Conservation (phyloP, 2,888 invertebrate genomes). For the Mythimna vitellina region DNA sequence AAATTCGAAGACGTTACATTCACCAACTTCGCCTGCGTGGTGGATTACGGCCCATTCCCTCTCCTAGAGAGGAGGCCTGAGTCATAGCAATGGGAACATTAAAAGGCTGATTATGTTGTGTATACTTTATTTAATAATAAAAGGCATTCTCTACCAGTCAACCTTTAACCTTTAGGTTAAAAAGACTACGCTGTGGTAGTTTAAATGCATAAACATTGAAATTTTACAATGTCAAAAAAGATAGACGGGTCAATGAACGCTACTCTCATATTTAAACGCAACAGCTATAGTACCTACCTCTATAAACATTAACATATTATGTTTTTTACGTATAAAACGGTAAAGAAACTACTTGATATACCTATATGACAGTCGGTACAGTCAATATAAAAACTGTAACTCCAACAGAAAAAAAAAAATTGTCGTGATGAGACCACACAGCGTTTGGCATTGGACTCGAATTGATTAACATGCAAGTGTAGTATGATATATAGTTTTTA, state of each 20-base stretch:
- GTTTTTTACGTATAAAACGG: conserved; percentile 5
- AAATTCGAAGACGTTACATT: no score
- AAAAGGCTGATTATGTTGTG: no score
- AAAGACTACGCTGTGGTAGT: no score
- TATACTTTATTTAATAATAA: no score
- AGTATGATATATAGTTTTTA: conserved; percentile 33
- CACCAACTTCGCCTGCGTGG: no score
- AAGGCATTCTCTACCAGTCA: no score
- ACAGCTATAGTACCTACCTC: not conserved
- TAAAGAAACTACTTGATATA: conserved; percentile 1
- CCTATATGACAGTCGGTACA: not conserved
- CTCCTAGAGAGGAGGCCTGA: no score
- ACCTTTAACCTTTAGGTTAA: no score
- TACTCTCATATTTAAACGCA: not conserved
- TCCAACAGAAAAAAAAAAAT: conserved; percentile 23
- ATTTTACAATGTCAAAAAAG: not conserved
- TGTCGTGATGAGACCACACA: conserved; percentile 18
- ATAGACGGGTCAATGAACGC: not conserved
- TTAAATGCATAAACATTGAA: no score
- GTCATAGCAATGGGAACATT: no score
- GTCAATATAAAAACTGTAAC: conserved; percentile 39
- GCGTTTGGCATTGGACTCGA: conserved; percentile 50
- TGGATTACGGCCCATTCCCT: no score
- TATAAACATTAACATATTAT: not conserved
- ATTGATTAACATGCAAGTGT: conserved; percentile 42